phyloP scores from a whole-genome alignment of 1,140 invertebrate genomes.

The Parapsyche elsis region DNA sequence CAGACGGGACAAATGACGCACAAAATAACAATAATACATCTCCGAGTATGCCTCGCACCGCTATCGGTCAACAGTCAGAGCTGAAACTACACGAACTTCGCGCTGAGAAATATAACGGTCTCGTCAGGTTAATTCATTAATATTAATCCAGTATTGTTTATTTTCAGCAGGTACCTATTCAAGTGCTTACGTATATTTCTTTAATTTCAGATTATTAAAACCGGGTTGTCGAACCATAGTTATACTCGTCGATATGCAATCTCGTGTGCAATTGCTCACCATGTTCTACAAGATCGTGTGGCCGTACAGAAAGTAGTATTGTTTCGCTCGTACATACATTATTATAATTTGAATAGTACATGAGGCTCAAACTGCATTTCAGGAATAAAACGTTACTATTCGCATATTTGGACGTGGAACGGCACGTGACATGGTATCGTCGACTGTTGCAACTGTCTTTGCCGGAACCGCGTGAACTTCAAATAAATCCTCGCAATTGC shows the following conservation, averaged over 20 bases:
- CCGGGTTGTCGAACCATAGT: slow-evolving; percentile 95
- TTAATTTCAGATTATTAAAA: slow-evolving; percentile 76
- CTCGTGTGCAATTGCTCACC: slow-evolving; percentile 85
- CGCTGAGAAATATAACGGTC: slow-evolving; percentile 94
- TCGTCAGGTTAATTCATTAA: slow-evolving; percentile 75
- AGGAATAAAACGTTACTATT: slow-evolving; percentile 94
- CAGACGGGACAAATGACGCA: slow-evolving; percentile 36
- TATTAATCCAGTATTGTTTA: neutral
- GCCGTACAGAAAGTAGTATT: slow-evolving; percentile 89
- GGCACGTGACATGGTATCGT: slow-evolving; percentile 92
- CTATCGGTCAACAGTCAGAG: slow-evolving; percentile 69
- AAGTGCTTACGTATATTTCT: neutral
- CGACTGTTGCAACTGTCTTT: slow-evolving; percentile 87
- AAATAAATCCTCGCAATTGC: slow-evolving; percentile 96
- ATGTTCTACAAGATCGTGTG: slow-evolving; percentile 94
- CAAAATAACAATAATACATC: slow-evolving; percentile 65
- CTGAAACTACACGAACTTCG: slow-evolving; percentile 90
- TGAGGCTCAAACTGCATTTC: slow-evolving; percentile 46
- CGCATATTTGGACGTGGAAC: slow-evolving; percentile 90
- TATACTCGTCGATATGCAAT: slow-evolving; percentile 89
- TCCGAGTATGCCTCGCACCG: slow-evolving; percentile 47
- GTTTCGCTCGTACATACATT: neutral
- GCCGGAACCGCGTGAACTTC: slow-evolving; percentile 81
- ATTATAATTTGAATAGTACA: slow-evolving; percentile 1
- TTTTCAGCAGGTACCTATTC: neutral